Conservation (phyloP, 2,888 invertebrate species). For the Aleiodes alternator region DNA sequence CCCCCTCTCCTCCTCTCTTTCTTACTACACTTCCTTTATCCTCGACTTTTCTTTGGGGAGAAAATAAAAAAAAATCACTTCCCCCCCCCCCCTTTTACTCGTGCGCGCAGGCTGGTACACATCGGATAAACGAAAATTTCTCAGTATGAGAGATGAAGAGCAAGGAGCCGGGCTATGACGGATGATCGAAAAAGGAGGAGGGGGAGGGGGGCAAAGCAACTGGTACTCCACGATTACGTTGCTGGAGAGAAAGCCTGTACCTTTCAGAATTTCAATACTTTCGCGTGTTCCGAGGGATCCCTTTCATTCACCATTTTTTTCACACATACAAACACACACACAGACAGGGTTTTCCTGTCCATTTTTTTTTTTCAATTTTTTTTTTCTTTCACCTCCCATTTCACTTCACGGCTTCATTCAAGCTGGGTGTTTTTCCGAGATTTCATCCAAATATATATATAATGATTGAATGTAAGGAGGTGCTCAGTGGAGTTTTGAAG, state of each 20-base stretch:
- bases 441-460: constrained; percentile 17
- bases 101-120: constrained; percentile 7
- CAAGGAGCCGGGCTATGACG: constrained; percentile 35
- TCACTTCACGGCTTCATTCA: constrained; percentile 9
- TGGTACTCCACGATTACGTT: constrained; percentile 39
- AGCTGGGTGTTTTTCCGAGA: neutral
- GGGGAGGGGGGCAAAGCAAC: constrained; percentile 44
- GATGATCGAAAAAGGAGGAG: constrained; percentile 41
- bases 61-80: neutral
- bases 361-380: constrained; percentile 4
- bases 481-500: neutral
- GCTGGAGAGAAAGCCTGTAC: neutral
- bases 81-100: constrained; percentile 11
- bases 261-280: constrained; percentile 28
- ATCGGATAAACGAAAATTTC: constrained; percentile 40
- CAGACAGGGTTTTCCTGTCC: neutral
- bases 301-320: constrained; percentile 13
- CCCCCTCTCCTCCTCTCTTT: neutral
- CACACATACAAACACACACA: too few relatives aligned
- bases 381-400: neutral
- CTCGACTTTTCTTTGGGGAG: neutral
- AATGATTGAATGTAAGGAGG: neutral
- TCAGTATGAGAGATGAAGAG: constrained; percentile 46
- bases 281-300: neutral
- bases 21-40: neutral